Evolutionary conservation across 2,888 invertebrate genomes (phyloP), one percentile per base, ranked within the genome.

Genomic region (Keiferia lycopersicella): DNA sequence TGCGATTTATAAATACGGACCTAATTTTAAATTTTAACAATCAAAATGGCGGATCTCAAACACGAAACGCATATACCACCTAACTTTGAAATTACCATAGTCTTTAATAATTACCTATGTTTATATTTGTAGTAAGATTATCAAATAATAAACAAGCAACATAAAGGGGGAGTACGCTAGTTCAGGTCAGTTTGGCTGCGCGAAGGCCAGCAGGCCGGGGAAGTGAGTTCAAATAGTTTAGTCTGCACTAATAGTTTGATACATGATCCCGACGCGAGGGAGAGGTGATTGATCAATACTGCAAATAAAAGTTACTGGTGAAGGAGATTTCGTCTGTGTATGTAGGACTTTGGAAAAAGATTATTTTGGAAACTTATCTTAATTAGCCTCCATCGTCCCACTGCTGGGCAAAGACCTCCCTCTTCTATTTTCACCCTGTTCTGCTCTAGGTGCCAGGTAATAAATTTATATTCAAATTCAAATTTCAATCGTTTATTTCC

Each of bases 221-320:
- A 73, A 84, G 81, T 84, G 81, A 81, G 83, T 83, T 81, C 79
- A 81, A 87, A 85, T 81, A 81, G 80, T 82, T 85, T 78, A 76
- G 77, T 80, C 79, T 79, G 77, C 75, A 73, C 79, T 82, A 83
- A 83, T 79, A 81, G 78, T 79, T 76, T 74, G 73, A 76, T 78
- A 77, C 75, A 74, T 75, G 76, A 77, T 74, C 74, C 74, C 80
- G 76, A 72, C 63, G 22, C 56, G 22, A 34, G 56, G 56, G 56
- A 10, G 56, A 30, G 30, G 69, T 68, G 56, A 30, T 56, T 56
- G 56, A 56, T 56, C 30, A n/a, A n/a, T 12, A 53, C 53, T 53
- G 11, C 50, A 50, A 50, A 50, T 50, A 50, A 50, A 10, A 8
- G 2, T 18, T 8, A 20, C 20, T 50, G 3, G 11, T 50, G 7